phyloP scores from a whole-genome alignment of 2,888 invertebrate species.

The Melolontha melolontha region DNA sequence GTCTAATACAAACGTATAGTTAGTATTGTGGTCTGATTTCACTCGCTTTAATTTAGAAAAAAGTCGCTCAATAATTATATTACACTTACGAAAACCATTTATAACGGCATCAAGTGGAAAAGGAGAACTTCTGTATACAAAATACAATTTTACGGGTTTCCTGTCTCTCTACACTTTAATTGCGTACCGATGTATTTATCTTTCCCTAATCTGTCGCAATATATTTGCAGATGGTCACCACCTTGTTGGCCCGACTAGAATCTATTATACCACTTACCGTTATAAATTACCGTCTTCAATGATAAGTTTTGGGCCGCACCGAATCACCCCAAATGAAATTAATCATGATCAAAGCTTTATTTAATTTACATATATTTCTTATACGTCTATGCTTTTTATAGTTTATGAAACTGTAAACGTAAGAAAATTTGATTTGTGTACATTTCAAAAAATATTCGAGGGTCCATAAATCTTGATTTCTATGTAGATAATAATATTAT shows the following conservation, averaged over 20 bases:
- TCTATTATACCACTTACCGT: conserved; percentile 35
- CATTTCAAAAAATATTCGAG: no score
- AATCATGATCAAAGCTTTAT: conserved; percentile 25
- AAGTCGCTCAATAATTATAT: no score
- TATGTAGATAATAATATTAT: no score
- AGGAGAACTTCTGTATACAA: neutral
- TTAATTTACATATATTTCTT: neutral
- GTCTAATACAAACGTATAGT: no score
- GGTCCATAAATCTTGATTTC: no score
- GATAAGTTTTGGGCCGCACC: conserved; percentile 26
- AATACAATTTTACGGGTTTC: conserved; percentile 23
- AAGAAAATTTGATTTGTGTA: no score
- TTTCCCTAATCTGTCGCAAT: conserved; percentile 35
- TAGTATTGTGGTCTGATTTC: no score
- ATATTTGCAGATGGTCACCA: conserved; percentile 37
- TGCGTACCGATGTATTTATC: conserved; percentile 36
- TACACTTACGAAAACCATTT: no score
- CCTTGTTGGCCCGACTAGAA: conserved; percentile 37
- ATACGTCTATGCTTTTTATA: no score
- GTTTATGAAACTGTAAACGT: no score
- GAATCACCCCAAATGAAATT: conserved; percentile 27
- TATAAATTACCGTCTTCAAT: conserved; percentile 35
- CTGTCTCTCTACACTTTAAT: conserved; percentile 27
- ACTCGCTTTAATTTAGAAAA: no score
- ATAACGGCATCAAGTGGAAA: no score